These are phyloP conservation scores for Drosophila azteca DNA, from an alignment of 1,140 invertebrate genomes.

Conservation along the genomic window DNA sequence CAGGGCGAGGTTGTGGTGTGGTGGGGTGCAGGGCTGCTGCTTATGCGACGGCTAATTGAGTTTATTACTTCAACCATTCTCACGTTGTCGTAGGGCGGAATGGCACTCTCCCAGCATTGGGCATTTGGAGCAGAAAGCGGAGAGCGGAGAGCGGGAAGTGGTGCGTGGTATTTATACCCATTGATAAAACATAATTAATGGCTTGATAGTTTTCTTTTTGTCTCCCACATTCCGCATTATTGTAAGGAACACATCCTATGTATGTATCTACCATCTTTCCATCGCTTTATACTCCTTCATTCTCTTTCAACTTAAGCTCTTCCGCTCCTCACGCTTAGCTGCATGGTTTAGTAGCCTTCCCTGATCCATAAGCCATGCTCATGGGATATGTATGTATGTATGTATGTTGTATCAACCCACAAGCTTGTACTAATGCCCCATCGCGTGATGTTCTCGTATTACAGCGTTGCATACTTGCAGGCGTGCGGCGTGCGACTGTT, in stretches of 20 bases:
- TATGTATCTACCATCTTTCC: no score
- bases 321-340: constrained; percentile 18
- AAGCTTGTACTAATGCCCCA: constrained; percentile 18
- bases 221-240: no score
- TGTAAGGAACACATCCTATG: neutral
- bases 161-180: no score
- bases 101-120: no score
- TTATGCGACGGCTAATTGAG: constrained; percentile 63
- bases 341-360: neutral
- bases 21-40: constrained; percentile 9
- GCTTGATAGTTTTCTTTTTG: no score
- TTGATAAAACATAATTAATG: no score
- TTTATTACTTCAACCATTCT: constrained; percentile 59
- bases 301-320: constrained; percentile 15
- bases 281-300: no score
- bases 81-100: no score
- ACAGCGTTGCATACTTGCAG: constrained; percentile 58
- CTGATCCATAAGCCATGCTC: neutral
- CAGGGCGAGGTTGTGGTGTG: neutral
- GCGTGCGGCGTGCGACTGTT: constrained; percentile 36
- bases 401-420: neutral
- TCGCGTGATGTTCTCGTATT: constrained; percentile 69
- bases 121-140: no score
- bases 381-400: neutral
- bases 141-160: no score